phyloP scores from a whole-genome alignment of 1,140 invertebrate species.

The Galleria mellonella region DNA sequence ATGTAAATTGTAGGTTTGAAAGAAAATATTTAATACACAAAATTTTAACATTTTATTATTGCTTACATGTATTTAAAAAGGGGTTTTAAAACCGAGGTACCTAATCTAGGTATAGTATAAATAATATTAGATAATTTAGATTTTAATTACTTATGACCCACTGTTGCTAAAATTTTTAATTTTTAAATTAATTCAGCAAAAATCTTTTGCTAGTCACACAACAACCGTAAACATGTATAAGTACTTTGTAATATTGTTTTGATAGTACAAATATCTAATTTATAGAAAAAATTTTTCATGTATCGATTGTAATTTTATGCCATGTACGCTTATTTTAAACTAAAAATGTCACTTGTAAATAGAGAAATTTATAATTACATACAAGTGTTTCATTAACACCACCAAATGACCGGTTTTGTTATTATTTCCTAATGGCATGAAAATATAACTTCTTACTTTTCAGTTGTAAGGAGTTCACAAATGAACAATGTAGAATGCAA shows the following conservation, averaged over 20 bases:
- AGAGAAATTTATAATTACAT: constrained; percentile 67
- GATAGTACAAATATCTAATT: constrained; percentile 74
- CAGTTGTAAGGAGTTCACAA: too few species aligned
- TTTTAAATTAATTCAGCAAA: constrained; percentile 59
- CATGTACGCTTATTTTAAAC: constrained; percentile 74
- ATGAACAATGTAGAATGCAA: neutral
- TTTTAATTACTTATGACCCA: constrained; percentile 52
- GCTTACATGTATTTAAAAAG: constrained; percentile 27
- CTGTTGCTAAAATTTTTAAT: constrained; percentile 59
- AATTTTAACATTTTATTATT: constrained; percentile 25
- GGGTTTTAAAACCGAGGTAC: constrained; percentile 47
- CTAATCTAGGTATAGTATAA: constrained; percentile 50
- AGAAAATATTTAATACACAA: constrained; percentile 15
- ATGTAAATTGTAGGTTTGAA: constrained; percentile 36
- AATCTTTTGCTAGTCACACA: constrained; percentile 72
- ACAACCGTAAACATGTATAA: constrained; percentile 58
- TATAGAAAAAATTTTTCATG: constrained; percentile 67
- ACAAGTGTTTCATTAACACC: constrained; percentile 32
- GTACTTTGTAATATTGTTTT: constrained; percentile 69
- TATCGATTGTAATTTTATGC: constrained; percentile 72
- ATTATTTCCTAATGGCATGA: neutral
- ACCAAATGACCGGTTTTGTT: neutral
- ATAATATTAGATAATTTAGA: constrained; percentile 43
- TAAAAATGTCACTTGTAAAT: constrained; percentile 72
- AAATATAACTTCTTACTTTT: constrained; percentile 11